A percentile compares a stretch with the other conserved stretches of the same genome.
Conservation (phyloP, 2,797 vertebrate species). For the Phrynocephalus guinanensis region DNA sequence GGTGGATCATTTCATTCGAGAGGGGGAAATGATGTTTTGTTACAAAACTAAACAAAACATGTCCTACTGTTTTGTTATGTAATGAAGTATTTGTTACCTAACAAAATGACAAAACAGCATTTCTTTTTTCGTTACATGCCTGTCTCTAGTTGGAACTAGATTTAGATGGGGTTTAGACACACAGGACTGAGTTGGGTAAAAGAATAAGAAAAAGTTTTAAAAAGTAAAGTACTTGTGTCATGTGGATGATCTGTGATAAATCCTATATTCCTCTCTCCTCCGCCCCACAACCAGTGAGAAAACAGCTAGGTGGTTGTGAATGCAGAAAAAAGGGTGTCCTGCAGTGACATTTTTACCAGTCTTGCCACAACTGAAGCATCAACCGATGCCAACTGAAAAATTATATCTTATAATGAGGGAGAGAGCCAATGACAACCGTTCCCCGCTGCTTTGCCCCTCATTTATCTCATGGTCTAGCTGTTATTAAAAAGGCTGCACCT, state of each 20-base stretch:
- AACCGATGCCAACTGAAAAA: constrained; percentile 52
- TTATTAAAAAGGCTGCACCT: not conserved
- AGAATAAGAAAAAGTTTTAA: too few relatives aligned
- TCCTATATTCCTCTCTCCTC: not conserved
- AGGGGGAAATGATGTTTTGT: too few relatives aligned
- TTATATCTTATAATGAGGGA: constrained; percentile 47
- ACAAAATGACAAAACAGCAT: too few relatives aligned
- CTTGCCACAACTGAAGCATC: constrained; percentile 19
- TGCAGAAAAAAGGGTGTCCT: not conserved
- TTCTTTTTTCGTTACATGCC: too few relatives aligned
- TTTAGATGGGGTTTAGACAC: too few relatives aligned
- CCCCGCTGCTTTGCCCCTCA: not conserved
- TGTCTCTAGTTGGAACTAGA: too few relatives aligned
- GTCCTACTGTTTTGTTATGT: too few relatives aligned
- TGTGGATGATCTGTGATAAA: not conserved
- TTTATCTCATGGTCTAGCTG: not conserved
- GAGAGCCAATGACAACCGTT: not conserved
- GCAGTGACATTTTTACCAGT: not conserved
- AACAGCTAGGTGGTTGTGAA: not conserved
- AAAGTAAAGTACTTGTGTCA: not conserved
- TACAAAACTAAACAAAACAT: too few relatives aligned
- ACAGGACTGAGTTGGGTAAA: too few relatives aligned
- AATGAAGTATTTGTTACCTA: too few relatives aligned
- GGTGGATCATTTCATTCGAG: too few relatives aligned
- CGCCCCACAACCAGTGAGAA: not conserved